phyloP scores from a whole-genome alignment of 2,888 invertebrate genomes.

The Hyppa rectilinea region DNA sequence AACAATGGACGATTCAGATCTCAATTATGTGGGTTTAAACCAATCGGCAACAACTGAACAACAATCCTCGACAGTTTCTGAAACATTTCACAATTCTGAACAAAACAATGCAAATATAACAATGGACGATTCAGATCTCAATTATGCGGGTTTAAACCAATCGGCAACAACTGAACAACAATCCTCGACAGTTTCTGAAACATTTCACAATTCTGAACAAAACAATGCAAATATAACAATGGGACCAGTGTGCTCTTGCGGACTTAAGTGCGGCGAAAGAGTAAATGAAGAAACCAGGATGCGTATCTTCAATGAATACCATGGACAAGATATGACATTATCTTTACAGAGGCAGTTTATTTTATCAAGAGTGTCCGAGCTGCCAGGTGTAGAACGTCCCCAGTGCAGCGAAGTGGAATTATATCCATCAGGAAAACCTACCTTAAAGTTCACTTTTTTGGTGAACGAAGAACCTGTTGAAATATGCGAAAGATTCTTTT shows the following conservation, averaged over 20 bases:
- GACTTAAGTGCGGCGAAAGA: conserved; percentile 6
- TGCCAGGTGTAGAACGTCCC: not conserved
- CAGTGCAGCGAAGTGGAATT: not conserved
- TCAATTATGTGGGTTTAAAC: not conserved
- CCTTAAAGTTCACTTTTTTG: conserved; percentile 3
- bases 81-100: too few species aligned
- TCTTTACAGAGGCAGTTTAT: conserved; percentile 14
- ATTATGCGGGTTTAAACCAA: not conserved
- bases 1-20: too few species aligned
- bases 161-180: not conserved
- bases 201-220: too few species aligned
- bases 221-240: not conserved
- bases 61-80: not conserved
- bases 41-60: not conserved
- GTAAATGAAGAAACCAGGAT: conserved; percentile 3
- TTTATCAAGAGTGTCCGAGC: conserved; percentile 15
- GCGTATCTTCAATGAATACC: conserved; percentile 15
- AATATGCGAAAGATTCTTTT: conserved; percentile 15
- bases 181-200: not conserved
- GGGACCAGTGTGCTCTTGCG: conserved; percentile 14
- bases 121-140: too few species aligned
- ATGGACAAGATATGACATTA: conserved; percentile 4
- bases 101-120: not conserved
- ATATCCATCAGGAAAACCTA: not conserved
- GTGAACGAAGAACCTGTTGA: not conserved